A percentile compares a stretch with the other conserved stretches of the same genome.
Evolutionary conservation across 2,113 vertebrate species (phyloP).

Genomic region (Acinonyx jubatus): DNA sequence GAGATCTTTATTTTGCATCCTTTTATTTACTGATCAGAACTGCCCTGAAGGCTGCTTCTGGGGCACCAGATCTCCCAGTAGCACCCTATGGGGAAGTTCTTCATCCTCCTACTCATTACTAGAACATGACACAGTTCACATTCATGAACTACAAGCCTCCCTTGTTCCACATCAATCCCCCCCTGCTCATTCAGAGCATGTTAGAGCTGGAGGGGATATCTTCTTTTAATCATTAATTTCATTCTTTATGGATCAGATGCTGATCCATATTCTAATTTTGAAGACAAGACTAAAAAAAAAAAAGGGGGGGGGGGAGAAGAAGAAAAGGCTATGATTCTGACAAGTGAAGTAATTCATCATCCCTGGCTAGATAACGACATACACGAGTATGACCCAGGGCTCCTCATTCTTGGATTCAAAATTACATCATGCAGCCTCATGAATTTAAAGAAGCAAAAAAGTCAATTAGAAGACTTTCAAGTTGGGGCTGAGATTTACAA

Average conservation of each 20-base stretch:
- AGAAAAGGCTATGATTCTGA: neutral
- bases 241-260: neutral
- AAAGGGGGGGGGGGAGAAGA: no score
- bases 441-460: neutral
- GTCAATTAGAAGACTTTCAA: slow-evolving; percentile 24
- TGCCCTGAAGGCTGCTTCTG: neutral
- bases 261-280: slow-evolving; percentile 30
- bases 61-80: neutral
- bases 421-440: neutral
- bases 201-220: neutral
- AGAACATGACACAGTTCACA: neutral
- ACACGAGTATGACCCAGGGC: neutral
- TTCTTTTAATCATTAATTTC: neutral
- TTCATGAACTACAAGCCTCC: no score
- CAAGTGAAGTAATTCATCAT: slow-evolving; percentile 12
- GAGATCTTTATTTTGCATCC: neutral
- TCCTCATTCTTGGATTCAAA: neutral
- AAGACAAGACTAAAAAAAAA: neutral
- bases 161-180: neutral
- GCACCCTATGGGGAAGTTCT: neutral
- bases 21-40: slow-evolving; percentile 26
- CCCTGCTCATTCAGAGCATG: slow-evolving; percentile 28
- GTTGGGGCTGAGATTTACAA: neutral
- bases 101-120: neutral
- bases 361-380: neutral